phyloP scores from a whole-genome alignment of 2,888 invertebrate genomes.

The Steinernema scapterisci region DNA sequence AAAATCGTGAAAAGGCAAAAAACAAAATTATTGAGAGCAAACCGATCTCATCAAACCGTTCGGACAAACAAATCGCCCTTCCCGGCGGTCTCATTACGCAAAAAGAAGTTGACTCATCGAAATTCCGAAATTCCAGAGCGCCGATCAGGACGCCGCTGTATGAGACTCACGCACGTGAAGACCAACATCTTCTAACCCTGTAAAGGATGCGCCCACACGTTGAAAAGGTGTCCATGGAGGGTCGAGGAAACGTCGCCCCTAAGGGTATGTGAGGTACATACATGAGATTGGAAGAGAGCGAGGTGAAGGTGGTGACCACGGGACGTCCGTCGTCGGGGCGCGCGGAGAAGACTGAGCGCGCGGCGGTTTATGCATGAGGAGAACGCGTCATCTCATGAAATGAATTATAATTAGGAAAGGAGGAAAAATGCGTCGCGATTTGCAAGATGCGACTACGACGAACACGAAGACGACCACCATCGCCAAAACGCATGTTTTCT shows the following conservation, averaged over 20 bases:
- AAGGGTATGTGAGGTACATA: constrained; percentile 10
- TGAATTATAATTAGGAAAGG: constrained; percentile 18
- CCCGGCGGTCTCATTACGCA: not conserved
- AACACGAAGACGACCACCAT: too few species aligned
- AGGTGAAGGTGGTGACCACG: not conserved
- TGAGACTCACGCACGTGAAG: not conserved
- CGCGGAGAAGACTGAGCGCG: not conserved
- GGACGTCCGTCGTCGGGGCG: too few species aligned
- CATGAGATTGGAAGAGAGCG: not conserved
- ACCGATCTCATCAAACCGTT: too few species aligned
- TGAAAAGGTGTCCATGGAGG: not conserved
- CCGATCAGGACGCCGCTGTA: too few species aligned
- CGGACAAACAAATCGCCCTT: not conserved
- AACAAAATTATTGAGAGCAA: too few species aligned
- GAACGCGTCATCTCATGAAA: constrained; percentile 18
- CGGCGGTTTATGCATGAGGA: not conserved
- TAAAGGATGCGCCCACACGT: too few species aligned
- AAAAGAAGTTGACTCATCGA: not conserved
- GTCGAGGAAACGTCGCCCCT: not conserved
- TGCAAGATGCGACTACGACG: not conserved
- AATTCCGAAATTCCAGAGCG: constrained; percentile 23
- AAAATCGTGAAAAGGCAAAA: too few species aligned
- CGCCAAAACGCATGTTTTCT: not conserved
- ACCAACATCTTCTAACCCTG: not conserved
- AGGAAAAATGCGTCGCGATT: not conserved